Evolutionary conservation across 2,113 vertebrate species (phyloP).

Genomic region (Pantherophis guttatus): DNA sequence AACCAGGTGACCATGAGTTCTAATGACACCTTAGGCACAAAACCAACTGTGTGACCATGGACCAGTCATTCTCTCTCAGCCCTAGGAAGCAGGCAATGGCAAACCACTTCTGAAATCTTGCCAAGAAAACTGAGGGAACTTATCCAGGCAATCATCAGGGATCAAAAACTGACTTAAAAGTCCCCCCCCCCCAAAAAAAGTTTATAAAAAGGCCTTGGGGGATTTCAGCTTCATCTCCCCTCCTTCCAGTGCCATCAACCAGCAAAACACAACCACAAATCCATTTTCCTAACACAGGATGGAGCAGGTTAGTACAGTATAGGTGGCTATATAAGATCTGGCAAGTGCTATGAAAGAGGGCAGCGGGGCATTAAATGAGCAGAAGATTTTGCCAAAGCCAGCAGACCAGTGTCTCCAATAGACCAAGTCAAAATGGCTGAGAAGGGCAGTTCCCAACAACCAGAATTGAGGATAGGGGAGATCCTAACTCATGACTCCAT

Average conservation of each 20-base stretch:
- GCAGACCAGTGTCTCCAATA: neutral
- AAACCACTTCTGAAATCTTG: neutral
- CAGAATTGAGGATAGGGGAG: neutral
- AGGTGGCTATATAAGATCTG: neutral
- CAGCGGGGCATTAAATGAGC: neutral
- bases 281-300: neutral
- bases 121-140: neutral
- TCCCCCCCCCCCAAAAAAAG: no score
- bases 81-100: neutral
- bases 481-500: neutral
- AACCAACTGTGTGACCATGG: neutral
- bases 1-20: neutral
- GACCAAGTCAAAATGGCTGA: neutral
- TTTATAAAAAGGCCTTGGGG: neutral
- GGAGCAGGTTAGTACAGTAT: neutral
- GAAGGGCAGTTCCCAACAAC: neutral
- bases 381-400: neutral
- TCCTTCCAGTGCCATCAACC: neutral
- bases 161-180: neutral
- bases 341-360: neutral
- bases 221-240: neutral
- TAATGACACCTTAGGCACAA: neutral
- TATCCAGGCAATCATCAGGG: neutral
- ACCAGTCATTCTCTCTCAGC: neutral
- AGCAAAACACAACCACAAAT: neutral